These are phyloP conservation scores for Xenopus tropicalis DNA, from an alignment of 2,113 vertebrate species.

Conservation along the genomic window UCB_Xtro_10.0 CM004443.2:31720001-31720500, in stretches of 20 bases:
- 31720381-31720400: conserved; percentile 89
- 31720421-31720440: conserved; percentile 64
- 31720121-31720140: conserved; percentile 96
- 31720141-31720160: conserved; percentile 95
- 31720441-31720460: conserved; percentile 68
- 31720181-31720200: conserved; percentile 73
- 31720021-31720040: too few relatives aligned
- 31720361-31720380: conserved; percentile 93
- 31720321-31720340: too few relatives aligned
- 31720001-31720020: too few relatives aligned
- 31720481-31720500: conserved; percentile 79
- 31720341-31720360: neutral
- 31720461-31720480: conserved; percentile 63
- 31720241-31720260: neutral
- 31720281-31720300: too few relatives aligned
- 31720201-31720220: neutral
- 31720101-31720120: conserved; percentile 27
- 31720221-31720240: neutral
- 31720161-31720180: conserved; percentile 94
- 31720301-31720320: too few relatives aligned
- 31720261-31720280: too few relatives aligned
- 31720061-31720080: neutral
- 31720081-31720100: neutral
- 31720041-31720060: neutral
- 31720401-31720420: conserved; percentile 58